phyloP scores from a whole-genome alignment of 2,797 vertebrate genomes.

The Hyperoplus immaculatus region DNA sequence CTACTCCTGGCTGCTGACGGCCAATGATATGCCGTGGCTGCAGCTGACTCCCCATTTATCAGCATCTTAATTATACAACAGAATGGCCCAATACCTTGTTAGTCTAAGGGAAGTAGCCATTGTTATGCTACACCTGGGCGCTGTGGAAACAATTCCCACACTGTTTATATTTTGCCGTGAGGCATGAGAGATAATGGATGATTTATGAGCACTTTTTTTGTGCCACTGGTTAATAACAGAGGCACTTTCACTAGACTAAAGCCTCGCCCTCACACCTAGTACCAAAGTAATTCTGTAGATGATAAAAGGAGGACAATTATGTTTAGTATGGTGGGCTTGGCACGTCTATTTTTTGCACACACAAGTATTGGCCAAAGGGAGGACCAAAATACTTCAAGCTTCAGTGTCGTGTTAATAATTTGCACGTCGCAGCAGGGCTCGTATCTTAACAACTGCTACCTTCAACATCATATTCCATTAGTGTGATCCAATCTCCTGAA shows the following conservation, averaged over 20 bases:
- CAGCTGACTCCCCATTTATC: slow-evolving; percentile 78
- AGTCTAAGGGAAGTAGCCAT: slow-evolving; percentile 66
- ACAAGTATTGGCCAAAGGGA: background rate
- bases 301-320: slow-evolving; percentile 31
- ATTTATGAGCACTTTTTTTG: slow-evolving; percentile 72
- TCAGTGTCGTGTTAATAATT: background rate
- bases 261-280: slow-evolving; percentile 30
- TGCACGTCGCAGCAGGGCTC: slow-evolving; percentile 14
- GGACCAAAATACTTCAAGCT: background rate
- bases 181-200: slow-evolving; percentile 77
- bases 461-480: slow-evolving; percentile 64
- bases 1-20: slow-evolving; percentile 59
- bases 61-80: slow-evolving; percentile 79
- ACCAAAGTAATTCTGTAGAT: slow-evolving; percentile 13
- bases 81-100: slow-evolving; percentile 79
- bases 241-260: slow-evolving; percentile 42
- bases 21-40: slow-evolving; percentile 70
- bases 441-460: slow-evolving; percentile 43
- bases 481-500: slow-evolving; percentile 56
- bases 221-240: slow-evolving; percentile 52
- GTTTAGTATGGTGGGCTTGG: slow-evolving; percentile 12
- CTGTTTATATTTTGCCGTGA: slow-evolving; percentile 70
- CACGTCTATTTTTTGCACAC: slow-evolving; percentile 24
- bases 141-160: slow-evolving; percentile 64
- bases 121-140: slow-evolving; percentile 76